Evolutionary conservation across 2,888 invertebrate species (phyloP).

Genomic region (Apodemia zela): DNA sequence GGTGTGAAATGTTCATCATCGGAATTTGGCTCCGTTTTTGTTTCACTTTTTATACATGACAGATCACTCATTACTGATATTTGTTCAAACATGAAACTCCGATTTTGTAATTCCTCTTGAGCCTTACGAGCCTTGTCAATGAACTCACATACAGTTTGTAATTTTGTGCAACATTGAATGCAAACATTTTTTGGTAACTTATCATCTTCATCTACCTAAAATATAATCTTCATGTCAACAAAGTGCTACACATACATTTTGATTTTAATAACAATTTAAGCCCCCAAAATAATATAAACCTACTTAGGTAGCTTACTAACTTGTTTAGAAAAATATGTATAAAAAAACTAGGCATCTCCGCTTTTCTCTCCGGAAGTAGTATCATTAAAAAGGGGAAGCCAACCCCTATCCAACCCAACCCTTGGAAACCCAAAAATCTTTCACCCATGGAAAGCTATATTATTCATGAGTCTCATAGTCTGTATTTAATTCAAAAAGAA

Average conservation of each 20-base stretch:
- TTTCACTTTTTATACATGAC: slow-evolving; percentile 33
- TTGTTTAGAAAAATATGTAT: too few species aligned
- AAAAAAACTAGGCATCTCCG: too few species aligned
- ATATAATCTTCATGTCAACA: slow-evolving; percentile 5
- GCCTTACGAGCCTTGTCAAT: slow-evolving; percentile 83
- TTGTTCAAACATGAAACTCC: slow-evolving; percentile 55
- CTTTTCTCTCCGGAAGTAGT: too few species aligned
- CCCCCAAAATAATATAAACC: too few species aligned
- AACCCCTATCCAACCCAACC: too few species aligned
- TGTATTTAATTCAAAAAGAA: too few species aligned
- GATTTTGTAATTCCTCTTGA: slow-evolving; percentile 77
- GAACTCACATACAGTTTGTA: slow-evolving; percentile 84
- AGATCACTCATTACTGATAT: slow-evolving; percentile 26
- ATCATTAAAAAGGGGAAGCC: too few species aligned
- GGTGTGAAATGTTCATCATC: slow-evolving; percentile 59
- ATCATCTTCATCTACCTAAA: slow-evolving; percentile 83
- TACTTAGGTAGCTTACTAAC: too few species aligned
- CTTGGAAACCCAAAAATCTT: too few species aligned
- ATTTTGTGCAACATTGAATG: slow-evolving; percentile 81
- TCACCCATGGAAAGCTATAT: too few species aligned
- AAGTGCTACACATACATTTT: background rate
- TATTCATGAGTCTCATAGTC: too few species aligned
- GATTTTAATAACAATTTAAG: too few species aligned
- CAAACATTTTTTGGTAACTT: slow-evolving; percentile 85
- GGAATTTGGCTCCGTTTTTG: slow-evolving; percentile 40